Percentiles rank a stretch among this genome's conserved stretches.
phyloP scores from a whole-genome alignment of 2,797 vertebrate genomes.

The Cuculus canorus region DNA sequence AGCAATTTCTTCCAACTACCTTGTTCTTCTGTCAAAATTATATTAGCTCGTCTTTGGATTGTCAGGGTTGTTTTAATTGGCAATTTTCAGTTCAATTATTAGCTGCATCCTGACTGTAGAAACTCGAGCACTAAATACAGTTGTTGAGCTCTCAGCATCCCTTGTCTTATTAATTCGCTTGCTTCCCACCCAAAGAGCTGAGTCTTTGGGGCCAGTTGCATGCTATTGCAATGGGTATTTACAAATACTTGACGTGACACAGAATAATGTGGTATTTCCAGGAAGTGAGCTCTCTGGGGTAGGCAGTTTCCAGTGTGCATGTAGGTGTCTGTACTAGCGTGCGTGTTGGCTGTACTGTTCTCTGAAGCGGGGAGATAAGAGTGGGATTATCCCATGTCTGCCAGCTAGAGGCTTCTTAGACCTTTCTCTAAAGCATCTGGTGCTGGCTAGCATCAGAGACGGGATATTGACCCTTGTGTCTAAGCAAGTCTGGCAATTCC shows the following conservation, averaged over 20 bases:
- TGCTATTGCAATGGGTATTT: background rate
- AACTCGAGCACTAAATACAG: background rate
- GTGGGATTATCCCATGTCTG: background rate
- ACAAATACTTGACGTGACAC: background rate
- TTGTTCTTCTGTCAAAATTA: background rate
- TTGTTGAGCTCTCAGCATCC: background rate
- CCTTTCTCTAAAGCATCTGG: constrained; percentile 17
- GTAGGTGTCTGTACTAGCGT: background rate
- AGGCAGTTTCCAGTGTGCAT: fast-evolving
- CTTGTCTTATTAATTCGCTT: background rate
- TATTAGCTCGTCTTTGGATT: background rate
- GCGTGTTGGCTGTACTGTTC: background rate
- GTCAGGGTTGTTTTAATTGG: background rate
- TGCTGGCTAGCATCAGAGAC: constrained; percentile 30
- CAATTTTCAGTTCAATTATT: background rate
- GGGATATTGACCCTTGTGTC: constrained; percentile 12
- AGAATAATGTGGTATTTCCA: background rate
- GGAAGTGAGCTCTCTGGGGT: background rate
- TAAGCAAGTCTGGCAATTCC: constrained; percentile 22
- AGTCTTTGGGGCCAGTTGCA: background rate
- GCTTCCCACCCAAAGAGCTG: background rate
- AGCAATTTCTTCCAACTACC: background rate
- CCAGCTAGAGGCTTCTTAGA: background rate
- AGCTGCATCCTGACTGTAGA: background rate
- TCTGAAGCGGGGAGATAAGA: background rate